Evolutionary conservation across 2,888 invertebrate species (phyloP), one percentile per base, ranked within the genome.

Genomic region (Dione juno): DNA sequence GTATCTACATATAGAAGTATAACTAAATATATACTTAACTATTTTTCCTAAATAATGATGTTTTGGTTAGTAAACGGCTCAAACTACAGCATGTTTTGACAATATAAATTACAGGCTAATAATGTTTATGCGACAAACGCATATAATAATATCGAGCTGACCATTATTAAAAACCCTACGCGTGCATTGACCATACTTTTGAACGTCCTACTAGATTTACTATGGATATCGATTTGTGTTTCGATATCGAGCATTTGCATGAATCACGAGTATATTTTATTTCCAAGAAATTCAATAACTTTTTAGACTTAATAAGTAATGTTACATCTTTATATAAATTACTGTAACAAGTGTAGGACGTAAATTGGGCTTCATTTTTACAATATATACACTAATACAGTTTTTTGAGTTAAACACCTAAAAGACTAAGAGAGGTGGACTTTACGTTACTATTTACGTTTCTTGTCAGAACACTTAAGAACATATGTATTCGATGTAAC

Each of bases 111-210:
- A 65, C 61, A 59, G 48, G 54, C 54, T 54, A 54, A 73, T 73
- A 70, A 70, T 67, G 54, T 67, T 70, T 65, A 61, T 70, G 77
- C 77, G 82, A 77, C 80, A 81, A 82, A 82, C 84, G 84, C 81
- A 81, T 80, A 77, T 21, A 21, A 64, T 28, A 7, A 45, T 61
- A 61, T 61, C 45, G 45, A 50, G 50, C 64, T 40, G 19, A 40
- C 52, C 37, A 64, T 64, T 40, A 52, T 52, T 64, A 52, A 64
- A 16, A 45, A 45, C 40, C 37, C 57, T 45, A 45, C 10, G 40
- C 19, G 19, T 40, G 52, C 64, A 64, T 19, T 19, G 64, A 64
- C 16, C 48, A 64, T 64, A 52, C 37, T 37, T 64, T 64, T 45
- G 16, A 40, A 11, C 28, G 61, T 45, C 43, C 8, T 45, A 45